Base-by-base conservation (phyloP, 1,140 invertebrate species). In the Leptinotarsa lineolata region DNA sequence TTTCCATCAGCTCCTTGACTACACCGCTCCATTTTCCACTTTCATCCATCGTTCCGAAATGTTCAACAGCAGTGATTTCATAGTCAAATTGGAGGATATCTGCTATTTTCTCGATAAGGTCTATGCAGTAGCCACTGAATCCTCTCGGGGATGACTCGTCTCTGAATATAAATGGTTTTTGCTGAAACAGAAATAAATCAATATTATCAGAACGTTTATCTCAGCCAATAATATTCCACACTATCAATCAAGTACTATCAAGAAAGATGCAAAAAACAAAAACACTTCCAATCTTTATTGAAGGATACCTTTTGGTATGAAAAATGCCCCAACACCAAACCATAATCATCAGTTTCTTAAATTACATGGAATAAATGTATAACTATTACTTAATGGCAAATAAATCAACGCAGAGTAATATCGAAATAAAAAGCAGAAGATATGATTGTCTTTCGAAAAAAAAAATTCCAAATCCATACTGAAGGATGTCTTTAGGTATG, bases 101-200 rank as follows among this genome's bases (percentile, higher is more conserved):
- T 45, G 92, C 89, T 66, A 98, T 95, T 82, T 93, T 91, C 71
- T 96, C 88, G 1, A 99, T 90, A 0, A 99, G 85, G 83, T 98
- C 96, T 65, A 98, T 94, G 83, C 96, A 98, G 83, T 97, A 99
- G 12, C 97, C 97, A 78, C 90, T 90, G 82, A 91, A 97, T 18
- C 90, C 88, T 73, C 90, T 88, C 0, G 88, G 90, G 0, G 88
- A 85, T 0, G 88, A 86, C 58, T 90, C 86, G 74, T 92, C 90
- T 78, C 84, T 88, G 83, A 93, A 93, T n/a, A 97, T 91, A 80
- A 97, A 97, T 0, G 96, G 96, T 24, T 93, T 88, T 90, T 95
- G 93, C 92, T 95, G 81, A 70, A 73, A 76, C 72, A 66, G 44
- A 74, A 64, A 67, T 60, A 69, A 24, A 60, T n/a, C n/a, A n/a